Base-by-base conservation (phyloP, 2,113 vertebrate species). In the human region DNA sequence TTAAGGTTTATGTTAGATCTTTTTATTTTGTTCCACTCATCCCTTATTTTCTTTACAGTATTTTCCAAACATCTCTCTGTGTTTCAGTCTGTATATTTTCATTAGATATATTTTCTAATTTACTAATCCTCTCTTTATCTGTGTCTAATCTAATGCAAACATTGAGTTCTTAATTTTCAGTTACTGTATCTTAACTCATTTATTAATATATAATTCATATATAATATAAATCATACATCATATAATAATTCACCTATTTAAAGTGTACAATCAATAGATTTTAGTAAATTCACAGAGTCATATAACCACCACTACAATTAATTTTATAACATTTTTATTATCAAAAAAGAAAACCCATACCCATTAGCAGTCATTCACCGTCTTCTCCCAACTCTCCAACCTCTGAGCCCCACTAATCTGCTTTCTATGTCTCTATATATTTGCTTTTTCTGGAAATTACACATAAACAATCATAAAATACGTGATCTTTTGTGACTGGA, bases 71-170 rank as follows among this genome's bases (percentile, higher is more conserved):
- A 20, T 55, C 18, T 59, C 35, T 32, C 8, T 52, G 18, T 70
- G 43, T 88, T 89, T 78, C 48, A 87, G 27, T 87, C 27, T 18
- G 18, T 68, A 38, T 32, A 72, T 89, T 70, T 96, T 94, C 81
- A 87, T 93, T 84, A 75, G 7, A 64, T 57, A 76, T 81, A 85
- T 57, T 4, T 93, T 95, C 83, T 90, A 81, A 81, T 70, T 70
- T 89, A 45, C 38, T 81, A 72, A 89, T 90, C 10, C 27, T 94
- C 27, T 94, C 22, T 89, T 88, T 57, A n/a, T n/a, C 25, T 93
- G 40, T 78, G 17, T 90, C 76, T 94, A 82, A 82, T 30, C 18
- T 80, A 17, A 48, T 87, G 4, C 43, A 80, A 85, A 70, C 76
- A 32, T 9, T 14, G 30, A 85, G 50, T 66, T 89, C 43, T 93